Evolutionary conservation across 2,888 invertebrate species (phyloP), one percentile per base, ranked within the genome.

Genomic region (Listrodromus nycthemerus): DNA sequence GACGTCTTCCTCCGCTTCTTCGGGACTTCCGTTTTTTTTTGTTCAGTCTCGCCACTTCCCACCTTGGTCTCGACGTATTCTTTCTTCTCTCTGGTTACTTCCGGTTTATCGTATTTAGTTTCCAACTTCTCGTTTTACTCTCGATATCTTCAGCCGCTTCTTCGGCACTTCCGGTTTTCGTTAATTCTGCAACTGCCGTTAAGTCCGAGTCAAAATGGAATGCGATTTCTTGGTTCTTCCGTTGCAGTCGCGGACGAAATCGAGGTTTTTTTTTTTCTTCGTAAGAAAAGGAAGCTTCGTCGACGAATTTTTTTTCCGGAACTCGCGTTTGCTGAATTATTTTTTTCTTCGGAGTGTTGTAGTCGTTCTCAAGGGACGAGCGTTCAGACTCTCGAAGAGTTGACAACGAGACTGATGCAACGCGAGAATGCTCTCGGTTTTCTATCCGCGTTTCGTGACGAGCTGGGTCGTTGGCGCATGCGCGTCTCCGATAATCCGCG

Each of bases 321-420:
- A 41, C 16, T 13, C 16, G 41, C 41, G 41, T 45, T 33, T 21
- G 30, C 41, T 19, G 41, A 4, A 2, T 50, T 74, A 30, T 5
- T 6, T 27, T 61, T 61, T 30, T 61, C 21, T 3, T 24, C 58
- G 58, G 27, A 61, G 30, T 30, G 24, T 61, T 16, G 58, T 61
- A 58, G 24, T 30, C 16, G 58, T 27, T 61, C n/a, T 3, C 58
- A 30, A n/a, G 13, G n/a, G 21, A 10, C 58, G 7, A 69, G 80
- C 66, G 48, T 13, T n/a, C n/a, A 3, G 41, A 19, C 67, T 52
- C 45, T 79, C 66, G 63, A 48, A 48, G 71, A 74, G 80, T 63
- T 67, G 52, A 65, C 50, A 78, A 74, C 80, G 83, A 77, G 77
- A 86, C 86, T 86, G 86, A 81, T 85, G 69, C 69, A 82, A 75